Evolutionary conservation across 2,797 vertebrate species (phyloP).

Genomic region (Telmatherina bonti): DNA sequence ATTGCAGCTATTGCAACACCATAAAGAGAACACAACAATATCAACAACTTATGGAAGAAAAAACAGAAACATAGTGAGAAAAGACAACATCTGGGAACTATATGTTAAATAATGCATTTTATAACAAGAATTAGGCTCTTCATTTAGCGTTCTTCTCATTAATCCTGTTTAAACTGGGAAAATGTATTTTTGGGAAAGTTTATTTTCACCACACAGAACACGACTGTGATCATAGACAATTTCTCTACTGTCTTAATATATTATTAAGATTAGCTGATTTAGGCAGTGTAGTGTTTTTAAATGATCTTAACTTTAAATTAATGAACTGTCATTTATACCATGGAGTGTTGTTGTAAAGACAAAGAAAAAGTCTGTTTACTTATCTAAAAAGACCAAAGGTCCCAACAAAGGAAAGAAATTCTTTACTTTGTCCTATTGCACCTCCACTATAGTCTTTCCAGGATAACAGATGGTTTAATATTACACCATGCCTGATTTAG

Average conservation of each 20-base stretch:
- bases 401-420: too few species aligned
- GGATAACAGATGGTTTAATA: not conserved
- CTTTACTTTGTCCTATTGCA: not conserved
- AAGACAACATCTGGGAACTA: not conserved
- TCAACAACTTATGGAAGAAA: not conserved
- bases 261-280: not conserved
- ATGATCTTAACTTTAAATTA: not conserved
- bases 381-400: too few species aligned
- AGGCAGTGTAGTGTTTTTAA: not conserved
- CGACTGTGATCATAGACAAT: not conserved
- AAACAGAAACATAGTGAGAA: not conserved
- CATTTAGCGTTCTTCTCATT: not conserved
- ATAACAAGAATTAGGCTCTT: not conserved
- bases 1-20: not conserved
- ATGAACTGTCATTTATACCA: not conserved
- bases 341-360: too few species aligned
- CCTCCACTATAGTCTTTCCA: not conserved
- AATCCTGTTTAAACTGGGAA: not conserved
- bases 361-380: too few species aligned
- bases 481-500: not conserved
- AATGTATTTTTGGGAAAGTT: not conserved
- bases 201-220: not conserved
- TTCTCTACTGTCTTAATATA: not conserved
- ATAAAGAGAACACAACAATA: not conserved
- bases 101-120: not conserved